phyloP scores from a whole-genome alignment of 2,113 vertebrate genomes.

The Emydocephalus ijimae region DNA sequence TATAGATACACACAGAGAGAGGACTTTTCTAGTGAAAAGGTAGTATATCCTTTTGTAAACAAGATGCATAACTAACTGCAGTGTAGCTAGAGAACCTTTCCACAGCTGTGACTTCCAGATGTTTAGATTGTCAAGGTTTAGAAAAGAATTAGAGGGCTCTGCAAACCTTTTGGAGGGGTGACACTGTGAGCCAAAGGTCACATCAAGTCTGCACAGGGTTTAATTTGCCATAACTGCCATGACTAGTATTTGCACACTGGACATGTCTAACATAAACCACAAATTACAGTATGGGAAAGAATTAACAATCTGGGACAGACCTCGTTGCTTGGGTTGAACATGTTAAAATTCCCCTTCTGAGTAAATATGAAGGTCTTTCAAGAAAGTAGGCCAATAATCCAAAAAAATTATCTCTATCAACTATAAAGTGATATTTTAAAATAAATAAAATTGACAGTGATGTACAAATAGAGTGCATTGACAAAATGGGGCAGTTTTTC shows the following conservation, averaged over 20 bases:
- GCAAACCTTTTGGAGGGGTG: not conserved
- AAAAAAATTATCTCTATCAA: not conserved
- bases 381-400: not conserved
- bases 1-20: not conserved
- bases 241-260: not conserved
- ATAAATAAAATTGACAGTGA: not conserved
- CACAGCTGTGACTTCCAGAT: not conserved
- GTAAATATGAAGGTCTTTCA: not conserved
- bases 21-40: not conserved
- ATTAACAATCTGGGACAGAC: not conserved
- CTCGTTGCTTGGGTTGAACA: not conserved
- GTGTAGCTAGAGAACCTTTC: not conserved
- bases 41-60: not conserved
- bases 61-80: not conserved
- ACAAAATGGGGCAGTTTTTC: not conserved
- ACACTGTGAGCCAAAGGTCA: too few relatives aligned
- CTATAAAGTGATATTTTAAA: not conserved
- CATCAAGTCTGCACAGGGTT: not conserved
- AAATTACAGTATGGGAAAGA: not conserved
- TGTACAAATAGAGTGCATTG: not conserved
- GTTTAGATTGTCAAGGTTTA: not conserved
- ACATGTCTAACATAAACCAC: not conserved
- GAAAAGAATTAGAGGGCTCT: not conserved
- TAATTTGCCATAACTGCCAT: not conserved
- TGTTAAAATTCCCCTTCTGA: not conserved